These are phyloP conservation scores for Tolypeutes matacus DNA, from an alignment of 2,797 vertebrate species.

Conservation along the genomic window DNA sequence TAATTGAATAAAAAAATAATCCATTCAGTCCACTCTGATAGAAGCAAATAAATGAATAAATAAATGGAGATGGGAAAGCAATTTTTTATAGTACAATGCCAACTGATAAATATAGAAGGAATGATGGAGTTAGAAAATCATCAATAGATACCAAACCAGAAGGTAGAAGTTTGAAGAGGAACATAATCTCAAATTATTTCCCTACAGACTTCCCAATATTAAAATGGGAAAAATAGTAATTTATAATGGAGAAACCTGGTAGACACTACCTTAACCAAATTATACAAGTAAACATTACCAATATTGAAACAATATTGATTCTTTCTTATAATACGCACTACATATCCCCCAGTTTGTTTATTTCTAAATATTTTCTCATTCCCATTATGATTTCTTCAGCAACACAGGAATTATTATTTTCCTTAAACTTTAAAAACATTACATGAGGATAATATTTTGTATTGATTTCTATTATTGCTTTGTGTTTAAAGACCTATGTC, in stretches of 20 bases:
- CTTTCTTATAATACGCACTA: neutral
- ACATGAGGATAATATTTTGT: neutral
- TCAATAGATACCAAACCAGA: neutral
- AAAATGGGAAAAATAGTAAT: neutral
- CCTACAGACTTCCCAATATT: neutral
- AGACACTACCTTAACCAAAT: neutral
- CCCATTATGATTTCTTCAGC: neutral
- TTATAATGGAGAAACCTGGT: neutral
- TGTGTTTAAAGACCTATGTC: neutral
- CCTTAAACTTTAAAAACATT: neutral
- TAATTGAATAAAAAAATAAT: neutral
- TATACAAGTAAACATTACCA: neutral
- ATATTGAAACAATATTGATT: neutral
- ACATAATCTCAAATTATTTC: neutral
- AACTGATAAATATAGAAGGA: too few species aligned
- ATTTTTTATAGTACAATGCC: neutral
- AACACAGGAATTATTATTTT: neutral
- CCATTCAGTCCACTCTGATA: neutral
- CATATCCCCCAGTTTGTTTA: neutral
- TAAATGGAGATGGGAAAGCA: neutral
- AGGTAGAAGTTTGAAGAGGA: neutral
- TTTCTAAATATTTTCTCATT: conserved; percentile 2
- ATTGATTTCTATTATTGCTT: neutral
- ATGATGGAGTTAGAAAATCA: neutral
- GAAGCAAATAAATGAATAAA: neutral